Conservation (phyloP, 2,797 vertebrate genomes). For the Gallinago solitaria region DNA sequence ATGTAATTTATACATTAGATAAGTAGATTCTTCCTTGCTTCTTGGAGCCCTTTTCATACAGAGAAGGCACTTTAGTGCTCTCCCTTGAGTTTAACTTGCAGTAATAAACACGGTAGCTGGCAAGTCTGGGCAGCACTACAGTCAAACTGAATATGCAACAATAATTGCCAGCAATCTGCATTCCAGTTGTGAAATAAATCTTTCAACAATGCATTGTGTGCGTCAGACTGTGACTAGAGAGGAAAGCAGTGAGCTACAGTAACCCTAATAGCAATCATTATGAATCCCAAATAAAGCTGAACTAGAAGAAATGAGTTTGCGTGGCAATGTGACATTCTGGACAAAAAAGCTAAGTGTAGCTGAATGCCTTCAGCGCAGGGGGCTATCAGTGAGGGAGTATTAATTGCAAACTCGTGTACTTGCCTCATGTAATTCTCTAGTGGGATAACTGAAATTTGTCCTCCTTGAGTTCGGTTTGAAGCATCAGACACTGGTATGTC, state of each 20-base stretch:
- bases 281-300: slow-evolving; percentile 22
- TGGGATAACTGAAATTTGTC: not conserved
- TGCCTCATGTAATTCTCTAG: not conserved
- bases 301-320: not conserved
- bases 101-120: slow-evolving; percentile 49
- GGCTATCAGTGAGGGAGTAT: not conserved
- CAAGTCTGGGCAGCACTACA: slow-evolving; percentile 66
- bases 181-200: slow-evolving; percentile 72
- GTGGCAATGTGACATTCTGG: not conserved
- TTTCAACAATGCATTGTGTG: slow-evolving; percentile 62
- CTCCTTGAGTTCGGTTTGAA: not conserved
- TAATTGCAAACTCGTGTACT: not conserved
- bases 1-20: not conserved
- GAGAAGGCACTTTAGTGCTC: not conserved
- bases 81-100: slow-evolving; percentile 29
- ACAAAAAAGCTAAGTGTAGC: not conserved
- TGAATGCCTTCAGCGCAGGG: not conserved
- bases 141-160: slow-evolving; percentile 59
- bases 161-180: slow-evolving; percentile 52
- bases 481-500: not conserved
- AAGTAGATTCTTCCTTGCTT: not conserved
- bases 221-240: slow-evolving; percentile 75
- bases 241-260: slow-evolving; percentile 33
- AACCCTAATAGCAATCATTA: slow-evolving; percentile 37
- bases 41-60: not conserved